These are phyloP conservation scores for Salticus scenicus DNA, from an alignment of 2,888 invertebrate genomes.

Conservation along the genomic window DNA sequence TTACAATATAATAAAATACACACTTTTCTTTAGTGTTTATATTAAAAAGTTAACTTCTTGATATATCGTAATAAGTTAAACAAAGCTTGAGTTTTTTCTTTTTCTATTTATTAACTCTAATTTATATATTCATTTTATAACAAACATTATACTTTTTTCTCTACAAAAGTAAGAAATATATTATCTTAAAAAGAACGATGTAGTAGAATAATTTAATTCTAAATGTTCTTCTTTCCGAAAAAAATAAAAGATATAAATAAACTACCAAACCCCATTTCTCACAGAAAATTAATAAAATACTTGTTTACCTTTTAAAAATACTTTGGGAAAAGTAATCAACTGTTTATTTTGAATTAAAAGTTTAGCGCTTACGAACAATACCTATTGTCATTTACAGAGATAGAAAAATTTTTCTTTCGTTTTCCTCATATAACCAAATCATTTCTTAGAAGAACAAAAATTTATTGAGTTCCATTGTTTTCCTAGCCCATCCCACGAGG, in stretches of 20 bases:
- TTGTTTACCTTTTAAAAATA: slow-evolving; percentile 24
- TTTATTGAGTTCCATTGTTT: slow-evolving; percentile 52
- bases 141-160: too few species aligned
- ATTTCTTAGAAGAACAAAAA: slow-evolving; percentile 48
- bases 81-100: too few species aligned
- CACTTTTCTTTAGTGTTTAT: background rate
- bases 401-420: slow-evolving; percentile 29
- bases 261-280: background rate
- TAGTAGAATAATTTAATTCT: background rate
- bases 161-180: too few species aligned
- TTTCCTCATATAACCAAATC: slow-evolving; percentile 30
- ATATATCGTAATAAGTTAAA: too few species aligned
- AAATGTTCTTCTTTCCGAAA: background rate
- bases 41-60: background rate
- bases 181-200: background rate
- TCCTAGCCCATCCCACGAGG: slow-evolving; percentile 29
- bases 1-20: too few species aligned
- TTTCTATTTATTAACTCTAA: too few species aligned
- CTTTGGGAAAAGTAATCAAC: background rate
- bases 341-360: slow-evolving; percentile 43
- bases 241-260: background rate
- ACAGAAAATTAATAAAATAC: background rate
- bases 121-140: too few species aligned
- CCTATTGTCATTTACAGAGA: slow-evolving; percentile 30
- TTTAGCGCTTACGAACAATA: slow-evolving; percentile 31